These are phyloP conservation scores for Mus minutoides DNA, from an alignment of 2,797 vertebrate species.

Conservation along the genomic window DNA sequence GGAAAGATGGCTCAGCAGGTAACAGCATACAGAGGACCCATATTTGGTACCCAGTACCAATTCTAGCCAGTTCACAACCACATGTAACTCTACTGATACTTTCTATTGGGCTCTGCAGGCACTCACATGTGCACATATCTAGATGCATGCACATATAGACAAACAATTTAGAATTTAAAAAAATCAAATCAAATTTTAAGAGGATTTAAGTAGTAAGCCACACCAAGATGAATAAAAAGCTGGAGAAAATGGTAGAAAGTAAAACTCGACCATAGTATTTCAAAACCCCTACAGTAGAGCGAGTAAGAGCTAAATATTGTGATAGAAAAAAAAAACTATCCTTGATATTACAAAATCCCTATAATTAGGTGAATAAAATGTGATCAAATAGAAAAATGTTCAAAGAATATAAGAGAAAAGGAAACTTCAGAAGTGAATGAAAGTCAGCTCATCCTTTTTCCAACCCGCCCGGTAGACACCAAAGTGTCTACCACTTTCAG, in stretches of 20 bases:
- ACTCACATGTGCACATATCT: neutral
- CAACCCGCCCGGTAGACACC: neutral
- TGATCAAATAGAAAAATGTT: neutral
- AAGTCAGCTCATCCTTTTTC: neutral
- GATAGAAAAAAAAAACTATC: conserved; percentile 9
- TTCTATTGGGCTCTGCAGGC: neutral
- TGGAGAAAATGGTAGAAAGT: neutral
- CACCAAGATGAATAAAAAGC: neutral
- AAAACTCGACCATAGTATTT: neutral
- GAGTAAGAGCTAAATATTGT: neutral
- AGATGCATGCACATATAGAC: neutral
- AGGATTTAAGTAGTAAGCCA: neutral
- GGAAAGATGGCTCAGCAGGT: neutral
- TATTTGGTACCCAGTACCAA: neutral
- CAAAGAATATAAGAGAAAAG: neutral
- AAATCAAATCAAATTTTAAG: neutral
- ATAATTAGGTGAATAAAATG: neutral
- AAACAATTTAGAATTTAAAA: neutral
- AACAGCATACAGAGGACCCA: neutral
- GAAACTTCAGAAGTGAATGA: neutral
- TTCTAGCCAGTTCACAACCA: neutral
- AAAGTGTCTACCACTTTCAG: neutral
- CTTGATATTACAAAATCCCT: neutral
- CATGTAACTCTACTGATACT: neutral
- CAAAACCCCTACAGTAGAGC: neutral